A percentile compares a stretch with the other conserved stretches of the same genome.
phyloP scores from a whole-genome alignment of 2,113 vertebrate genomes.

The Athene cunicularia region DNA sequence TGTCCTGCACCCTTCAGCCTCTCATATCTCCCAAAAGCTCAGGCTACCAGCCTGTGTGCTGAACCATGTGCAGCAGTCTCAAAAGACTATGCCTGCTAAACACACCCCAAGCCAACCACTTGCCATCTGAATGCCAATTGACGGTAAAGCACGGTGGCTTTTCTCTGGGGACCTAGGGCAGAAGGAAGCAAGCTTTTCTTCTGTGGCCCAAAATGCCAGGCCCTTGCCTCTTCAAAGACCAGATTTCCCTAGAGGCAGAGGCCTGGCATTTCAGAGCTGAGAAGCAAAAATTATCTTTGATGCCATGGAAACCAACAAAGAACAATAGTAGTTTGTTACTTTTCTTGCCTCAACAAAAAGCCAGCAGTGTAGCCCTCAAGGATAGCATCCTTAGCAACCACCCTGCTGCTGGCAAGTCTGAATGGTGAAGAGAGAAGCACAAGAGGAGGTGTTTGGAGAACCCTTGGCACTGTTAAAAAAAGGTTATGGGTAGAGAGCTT shows the following conservation, averaged over 20 bases:
- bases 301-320: constrained; percentile 31
- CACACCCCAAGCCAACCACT: background rate
- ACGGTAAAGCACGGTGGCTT: background rate
- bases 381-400: background rate
- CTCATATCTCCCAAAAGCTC: background rate
- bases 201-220: background rate
- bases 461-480: background rate
- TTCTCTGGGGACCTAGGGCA: background rate
- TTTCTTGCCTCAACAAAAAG: constrained; percentile 1
- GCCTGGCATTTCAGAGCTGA: background rate
- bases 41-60: background rate
- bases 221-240: background rate
- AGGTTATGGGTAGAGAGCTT: background rate
- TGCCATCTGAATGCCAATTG: background rate
- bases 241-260: background rate
- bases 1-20: background rate
- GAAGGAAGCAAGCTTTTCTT: background rate
- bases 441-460: background rate
- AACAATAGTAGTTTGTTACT: background rate
- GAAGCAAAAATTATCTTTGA: background rate
- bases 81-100: background rate
- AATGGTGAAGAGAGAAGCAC: background rate
- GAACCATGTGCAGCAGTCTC: background rate
- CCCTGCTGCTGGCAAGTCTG: background rate
- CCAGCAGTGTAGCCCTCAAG: background rate